phyloP scores from a whole-genome alignment of 2,113 vertebrate species.

The Gobius niger region DNA sequence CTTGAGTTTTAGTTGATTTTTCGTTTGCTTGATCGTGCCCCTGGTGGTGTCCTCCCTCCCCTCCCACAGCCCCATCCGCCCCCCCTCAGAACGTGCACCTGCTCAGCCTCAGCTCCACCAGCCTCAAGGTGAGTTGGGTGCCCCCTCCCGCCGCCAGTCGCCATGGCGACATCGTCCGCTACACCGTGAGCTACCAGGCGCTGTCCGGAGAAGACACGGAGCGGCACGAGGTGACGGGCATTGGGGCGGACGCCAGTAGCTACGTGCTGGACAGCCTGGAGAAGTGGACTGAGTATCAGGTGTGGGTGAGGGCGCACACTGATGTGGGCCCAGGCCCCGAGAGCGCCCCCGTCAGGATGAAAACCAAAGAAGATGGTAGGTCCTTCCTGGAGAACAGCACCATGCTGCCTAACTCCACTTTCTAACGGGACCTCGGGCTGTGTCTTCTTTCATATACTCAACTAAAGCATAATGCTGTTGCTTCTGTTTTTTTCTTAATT shows the following conservation, averaged over 20 bases:
- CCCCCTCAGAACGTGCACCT: slow-evolving; percentile 95
- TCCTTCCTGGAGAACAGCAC: slow-evolving; percentile 22
- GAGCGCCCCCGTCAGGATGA: slow-evolving; percentile 87
- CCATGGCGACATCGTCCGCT: slow-evolving; percentile 94
- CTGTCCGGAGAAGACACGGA: slow-evolving; percentile 89
- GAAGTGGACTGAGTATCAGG: slow-evolving; percentile 99
- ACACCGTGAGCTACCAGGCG: slow-evolving; percentile 92
- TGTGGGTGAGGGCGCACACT: slow-evolving; percentile 98
- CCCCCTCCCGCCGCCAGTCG: slow-evolving; percentile 92
- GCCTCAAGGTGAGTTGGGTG: slow-evolving; percentile 99
- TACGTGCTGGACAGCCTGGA: slow-evolving; percentile 92
- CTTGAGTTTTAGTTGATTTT: slow-evolving; percentile 41
- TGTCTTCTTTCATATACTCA: not conserved
- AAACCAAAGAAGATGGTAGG: slow-evolving; percentile 97
- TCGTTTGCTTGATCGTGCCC: slow-evolving; percentile 86
- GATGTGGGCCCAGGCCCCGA: slow-evolving; percentile 95
- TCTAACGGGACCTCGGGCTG: slow-evolving; percentile 15
- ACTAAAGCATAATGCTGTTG: not conserved
- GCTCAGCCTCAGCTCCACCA: slow-evolving; percentile 92
- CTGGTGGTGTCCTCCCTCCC: slow-evolving; percentile 64
- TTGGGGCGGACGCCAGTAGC: slow-evolving; percentile 87
- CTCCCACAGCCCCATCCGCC: slow-evolving; percentile 89
- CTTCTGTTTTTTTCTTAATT: not conserved
- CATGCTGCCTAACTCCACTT: slow-evolving; percentile 21
- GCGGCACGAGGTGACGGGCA: slow-evolving; percentile 87